A percentile compares a stretch with the other conserved stretches of the same genome.
Conservation (phyloP, 1,140 invertebrate species). For the Battus philenor region DNA sequence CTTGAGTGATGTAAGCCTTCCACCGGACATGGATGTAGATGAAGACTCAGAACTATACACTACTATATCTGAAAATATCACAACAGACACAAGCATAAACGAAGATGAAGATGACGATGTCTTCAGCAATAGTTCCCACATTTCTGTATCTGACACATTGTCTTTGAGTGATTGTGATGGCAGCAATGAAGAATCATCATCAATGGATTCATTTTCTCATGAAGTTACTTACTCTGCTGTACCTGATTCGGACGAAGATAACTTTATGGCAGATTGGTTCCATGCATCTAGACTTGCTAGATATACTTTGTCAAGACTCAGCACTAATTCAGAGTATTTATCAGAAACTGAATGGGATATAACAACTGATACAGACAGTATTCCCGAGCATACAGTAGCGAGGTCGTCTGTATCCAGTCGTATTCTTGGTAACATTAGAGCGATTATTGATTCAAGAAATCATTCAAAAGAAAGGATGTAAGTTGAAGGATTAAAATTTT, state of each 20-base stretch:
- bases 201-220: too few relatives aligned
- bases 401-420: not conserved
- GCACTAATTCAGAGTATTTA: too few relatives aligned
- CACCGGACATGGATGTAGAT: not conserved
- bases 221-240: not conserved
- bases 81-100: not conserved
- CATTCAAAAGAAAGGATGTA: not conserved
- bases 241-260: too few relatives aligned
- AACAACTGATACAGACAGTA: conserved; percentile 21
- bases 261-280: too few relatives aligned
- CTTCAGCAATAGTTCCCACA: not conserved
- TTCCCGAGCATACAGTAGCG: conserved; percentile 16
- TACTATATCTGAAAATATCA: not conserved
- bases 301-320: too few relatives aligned
- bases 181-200: too few relatives aligned
- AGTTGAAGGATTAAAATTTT: too few relatives aligned
- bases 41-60: not conserved
- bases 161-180: too few relatives aligned
- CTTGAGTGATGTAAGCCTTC: too few relatives aligned
- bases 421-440: conserved; percentile 3
- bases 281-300: too few relatives aligned
- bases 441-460: not conserved
- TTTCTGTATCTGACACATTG: too few relatives aligned
- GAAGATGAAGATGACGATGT: not conserved
- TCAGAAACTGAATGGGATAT: conserved; percentile 42